Base-by-base conservation (phyloP, 37 sponge, comb jelly and placozoan species). In the Halichondria panicea region DNA sequence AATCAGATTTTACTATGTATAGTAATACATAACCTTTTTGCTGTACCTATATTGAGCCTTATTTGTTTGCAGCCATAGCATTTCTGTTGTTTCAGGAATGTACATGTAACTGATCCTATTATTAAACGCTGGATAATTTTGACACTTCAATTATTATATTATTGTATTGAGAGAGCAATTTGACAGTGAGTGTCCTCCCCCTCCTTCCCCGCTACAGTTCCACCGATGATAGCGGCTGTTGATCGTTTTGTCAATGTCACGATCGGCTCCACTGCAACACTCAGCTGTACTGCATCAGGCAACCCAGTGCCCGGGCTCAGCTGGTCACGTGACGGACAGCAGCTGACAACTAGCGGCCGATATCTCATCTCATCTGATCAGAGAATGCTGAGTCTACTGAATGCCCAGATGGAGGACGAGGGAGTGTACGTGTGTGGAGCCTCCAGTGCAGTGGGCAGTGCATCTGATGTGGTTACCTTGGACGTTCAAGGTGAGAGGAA, bases 381-480 rank as follows among this genome's bases (percentile, higher is more conserved):
- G 15, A 44, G 59, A 4, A 43, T 69, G 28, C 52, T 81, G 33
- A 36, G 53, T 4, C 39, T 81, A 39, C 12, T 5, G 8, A 52
- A 28, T 0, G 36, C 25, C 8, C 43, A 61, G 30, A 36, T 38
- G 52, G 66, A 33, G 24, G 87, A 86, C 42, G 88, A 81, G 45
- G 88, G 88, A 1, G 44, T 55, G 40, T 87, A 71, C 46, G 53
- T 4, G 28, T 87, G 88, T 32, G 48, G 4, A 1, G 88, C 81
- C 65, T 58, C 56, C 44, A 87, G 81, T 43, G 9, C 72, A 30
- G 82, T 74, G 1, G 89, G 89, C 4, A 55, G 21, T 28, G 52
- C 27, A 44, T 43, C 40, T 21, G 79, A 35, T 58, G 68, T 39
- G 21, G 33, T 79, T 35, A 58, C 60, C 40, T 54, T 86, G 0